Percentiles rank a stretch among this genome's conserved stretches.
phyloP scores from a whole-genome alignment of 1,140 invertebrate genomes.

The Scaptomyza hsui region DNA sequence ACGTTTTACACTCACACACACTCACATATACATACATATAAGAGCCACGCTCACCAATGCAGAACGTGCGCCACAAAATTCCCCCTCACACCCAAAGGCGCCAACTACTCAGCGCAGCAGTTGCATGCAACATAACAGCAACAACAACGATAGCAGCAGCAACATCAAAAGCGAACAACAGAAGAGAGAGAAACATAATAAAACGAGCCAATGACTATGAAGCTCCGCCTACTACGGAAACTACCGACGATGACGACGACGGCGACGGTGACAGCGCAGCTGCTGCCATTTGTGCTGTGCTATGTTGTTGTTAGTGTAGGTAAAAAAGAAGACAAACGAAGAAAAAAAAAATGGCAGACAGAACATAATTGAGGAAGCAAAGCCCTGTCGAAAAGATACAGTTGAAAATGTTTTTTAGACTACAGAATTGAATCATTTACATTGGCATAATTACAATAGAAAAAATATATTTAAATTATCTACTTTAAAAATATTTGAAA shows the following conservation, averaged over 20 bases:
- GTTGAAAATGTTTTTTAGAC: neutral
- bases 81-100: constrained; percentile 28
- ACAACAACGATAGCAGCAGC: constrained; percentile 12
- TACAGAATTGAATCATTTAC: too few species aligned
- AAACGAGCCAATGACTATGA: constrained; percentile 83
- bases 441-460: too few species aligned
- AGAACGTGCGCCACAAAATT: constrained; percentile 60
- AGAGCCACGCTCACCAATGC: constrained; percentile 63
- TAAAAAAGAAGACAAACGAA: constrained; percentile 39
- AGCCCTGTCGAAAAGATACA: constrained; percentile 18
- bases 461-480: too few species aligned
- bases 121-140: constrained; percentile 60
- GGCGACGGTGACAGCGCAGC: constrained; percentile 39
- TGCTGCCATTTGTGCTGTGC: constrained; percentile 49
- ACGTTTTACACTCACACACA: constrained; percentile 54
- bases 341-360: constrained; percentile 68
- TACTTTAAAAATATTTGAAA: too few species aligned
- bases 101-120: constrained; percentile 51
- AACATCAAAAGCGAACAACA: constrained; percentile 49
- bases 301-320: constrained; percentile 56
- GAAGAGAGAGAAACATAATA: constrained; percentile 75
- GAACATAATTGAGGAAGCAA: constrained; percentile 11
- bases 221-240: constrained; percentile 81
- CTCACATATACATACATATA: constrained; percentile 24
- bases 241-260: constrained; percentile 66